These are phyloP conservation scores for Aelia acuminata DNA, from an alignment of 2,888 invertebrate genomes.

Conservation along the genomic window DNA sequence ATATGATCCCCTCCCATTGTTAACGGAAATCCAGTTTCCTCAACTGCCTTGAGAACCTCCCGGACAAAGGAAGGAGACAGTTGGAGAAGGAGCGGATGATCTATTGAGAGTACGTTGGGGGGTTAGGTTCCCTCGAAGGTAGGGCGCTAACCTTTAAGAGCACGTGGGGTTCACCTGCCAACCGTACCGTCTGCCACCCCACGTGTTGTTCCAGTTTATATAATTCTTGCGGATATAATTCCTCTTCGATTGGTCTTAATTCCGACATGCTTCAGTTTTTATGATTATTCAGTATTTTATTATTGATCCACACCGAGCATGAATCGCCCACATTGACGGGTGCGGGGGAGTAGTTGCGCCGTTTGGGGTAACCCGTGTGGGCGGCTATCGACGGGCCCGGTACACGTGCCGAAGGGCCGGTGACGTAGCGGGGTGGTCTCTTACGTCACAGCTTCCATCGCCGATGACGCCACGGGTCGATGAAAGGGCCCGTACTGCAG, in stretches of 20 bases:
- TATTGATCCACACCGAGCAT: no score
- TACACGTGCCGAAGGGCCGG: not conserved
- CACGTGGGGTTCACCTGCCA: not conserved
- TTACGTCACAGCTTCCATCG: not conserved
- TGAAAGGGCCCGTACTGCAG: not conserved
- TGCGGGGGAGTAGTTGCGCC: not conserved
- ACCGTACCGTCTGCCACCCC: not conserved
- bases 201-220: no score
- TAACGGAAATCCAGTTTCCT: slow-evolving; percentile 33
- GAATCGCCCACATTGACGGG: not conserved
- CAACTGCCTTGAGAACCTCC: not conserved
- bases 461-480: not conserved
- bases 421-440: not conserved
- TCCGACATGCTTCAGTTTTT: no score
- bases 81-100: not conserved
- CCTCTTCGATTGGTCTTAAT: no score
- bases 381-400: slow-evolving; percentile 13
- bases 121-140: not conserved
- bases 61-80: not conserved
- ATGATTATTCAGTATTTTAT: no score
- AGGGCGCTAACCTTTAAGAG: not conserved
- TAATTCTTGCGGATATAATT: no score
- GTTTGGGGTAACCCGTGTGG: not conserved
- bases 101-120: not conserved
- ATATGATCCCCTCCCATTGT: not conserved